Base-by-base conservation (phyloP, 2,797 vertebrate genomes). In the Moxostoma hubbsi region DNA sequence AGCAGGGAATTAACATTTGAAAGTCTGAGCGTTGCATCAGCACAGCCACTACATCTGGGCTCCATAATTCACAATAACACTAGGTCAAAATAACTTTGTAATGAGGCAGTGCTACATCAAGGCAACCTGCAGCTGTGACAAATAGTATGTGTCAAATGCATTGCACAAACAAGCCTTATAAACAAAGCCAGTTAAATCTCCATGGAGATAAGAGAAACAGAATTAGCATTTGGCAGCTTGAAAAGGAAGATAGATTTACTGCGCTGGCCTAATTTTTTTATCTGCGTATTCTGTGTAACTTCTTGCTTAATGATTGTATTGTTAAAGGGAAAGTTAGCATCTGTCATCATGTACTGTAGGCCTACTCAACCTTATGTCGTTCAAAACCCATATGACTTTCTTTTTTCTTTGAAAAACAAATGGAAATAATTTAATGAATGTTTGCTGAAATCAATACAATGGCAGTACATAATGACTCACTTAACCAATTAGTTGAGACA, bases 61-160 rank as follows among this genome's bases (percentile, higher is more conserved):
- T 62, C 11, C 36, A 53, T 69, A 61, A 68, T 62, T 15, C 65
- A 61, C 24, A 18, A 9, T 77, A 18, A 18, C 67, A 53, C 54
- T 18, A 54, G 67, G 59, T 71, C 58, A 71, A 67, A 63, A 53
- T 63, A 51, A 49, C 53, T 49, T 51, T 46, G 36, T 24, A 24
- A 63, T 46, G 12, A 50, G 62, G 47, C 55, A 67, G 61, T 36
- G 49, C 59, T 51, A 54, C 49, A 49, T 62, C 66, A 65, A 69
- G 65, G 13, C 12, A 18, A 79, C 72, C 77, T 51, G 51, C 62
- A 66, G 63, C 64, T 71, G 70, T 81, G 83, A 71, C 74, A 81
- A 77, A 81, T 82, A 69, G 46, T 77, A 72, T 64, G 77, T 80
- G 64, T 81, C 75, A 75, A 83, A 85, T 75, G 59, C 50, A 66